Conservation (phyloP, 2,113 vertebrate species). For the Lanius ludovicianus region DNA sequence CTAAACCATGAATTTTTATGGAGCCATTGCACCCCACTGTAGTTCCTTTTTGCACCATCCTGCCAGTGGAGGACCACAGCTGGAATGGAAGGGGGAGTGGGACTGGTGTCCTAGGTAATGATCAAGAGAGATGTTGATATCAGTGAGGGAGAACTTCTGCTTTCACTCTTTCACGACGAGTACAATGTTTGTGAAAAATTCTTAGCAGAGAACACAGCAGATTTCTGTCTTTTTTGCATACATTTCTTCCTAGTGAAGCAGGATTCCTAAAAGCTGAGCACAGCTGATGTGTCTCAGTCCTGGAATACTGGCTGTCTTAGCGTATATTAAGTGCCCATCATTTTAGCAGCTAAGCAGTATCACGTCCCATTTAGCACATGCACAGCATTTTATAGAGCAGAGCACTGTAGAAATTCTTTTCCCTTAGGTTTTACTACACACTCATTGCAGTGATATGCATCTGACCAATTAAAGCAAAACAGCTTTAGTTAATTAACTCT, state of each 20-base stretch:
- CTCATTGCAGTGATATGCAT: not conserved
- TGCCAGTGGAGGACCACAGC: not conserved
- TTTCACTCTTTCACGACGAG: not conserved
- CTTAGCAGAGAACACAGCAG: not conserved
- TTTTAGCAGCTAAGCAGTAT: not conserved
- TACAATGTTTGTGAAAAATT: not conserved
- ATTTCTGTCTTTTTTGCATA: not conserved
- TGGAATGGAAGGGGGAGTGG: not conserved
- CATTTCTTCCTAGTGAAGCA: not conserved
- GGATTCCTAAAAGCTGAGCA: not conserved
- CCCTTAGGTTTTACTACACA: not conserved
- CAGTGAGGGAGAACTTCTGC: not conserved
- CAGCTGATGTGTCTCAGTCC: not conserved
- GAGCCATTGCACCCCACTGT: not conserved
- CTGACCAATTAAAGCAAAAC: slow-evolving; percentile 43
- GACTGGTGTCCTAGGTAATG: not conserved
- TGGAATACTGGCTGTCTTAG: not conserved
- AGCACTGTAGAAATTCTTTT: not conserved
- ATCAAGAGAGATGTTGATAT: not conserved
- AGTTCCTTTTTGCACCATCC: not conserved
- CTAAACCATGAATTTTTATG: not conserved
- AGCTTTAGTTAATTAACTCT: slow-evolving; percentile 52
- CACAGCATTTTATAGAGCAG: not conserved
- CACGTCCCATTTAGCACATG: slow-evolving; percentile 8
- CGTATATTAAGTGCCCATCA: not conserved